These are phyloP conservation scores for Bombyx mandarina DNA, from an alignment of 1,140 invertebrate species.

Conservation along the genomic window DNA sequence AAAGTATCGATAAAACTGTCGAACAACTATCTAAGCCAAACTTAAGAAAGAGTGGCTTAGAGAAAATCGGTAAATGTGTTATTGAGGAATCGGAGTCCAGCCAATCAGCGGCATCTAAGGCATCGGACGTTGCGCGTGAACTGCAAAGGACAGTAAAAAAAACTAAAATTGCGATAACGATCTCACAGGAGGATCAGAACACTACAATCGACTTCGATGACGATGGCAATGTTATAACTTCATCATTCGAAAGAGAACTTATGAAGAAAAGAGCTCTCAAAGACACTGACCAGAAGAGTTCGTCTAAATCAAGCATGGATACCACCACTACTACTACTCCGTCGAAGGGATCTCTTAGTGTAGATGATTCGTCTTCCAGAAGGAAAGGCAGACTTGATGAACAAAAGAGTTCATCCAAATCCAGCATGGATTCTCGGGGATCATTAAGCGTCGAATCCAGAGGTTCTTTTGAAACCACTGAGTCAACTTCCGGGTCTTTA, in stretches of 20 bases:
- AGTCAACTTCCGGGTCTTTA: constrained; percentile 81
- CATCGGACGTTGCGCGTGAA: constrained; percentile 43
- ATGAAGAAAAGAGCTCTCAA: constrained; percentile 59
- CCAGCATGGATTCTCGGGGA: constrained; percentile 74
- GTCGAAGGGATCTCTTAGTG: constrained; percentile 66
- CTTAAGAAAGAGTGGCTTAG: constrained; percentile 47
- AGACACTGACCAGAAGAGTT: constrained; percentile 65
- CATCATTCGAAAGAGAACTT: constrained; percentile 52
- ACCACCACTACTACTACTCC: constrained; percentile 61
- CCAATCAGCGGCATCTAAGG: constrained; percentile 60
- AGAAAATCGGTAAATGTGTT: constrained; percentile 63
- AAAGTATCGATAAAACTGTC: constrained; percentile 67
- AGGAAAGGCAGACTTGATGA: constrained; percentile 62
- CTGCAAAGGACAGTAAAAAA: constrained; percentile 47
- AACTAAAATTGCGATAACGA: constrained; percentile 68
- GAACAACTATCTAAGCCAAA: constrained; percentile 52
- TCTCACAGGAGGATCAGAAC: constrained; percentile 69
- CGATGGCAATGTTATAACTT: constrained; percentile 60
- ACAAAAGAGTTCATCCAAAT: constrained; percentile 73
- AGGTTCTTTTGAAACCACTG: constrained; percentile 78
- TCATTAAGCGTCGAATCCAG: constrained; percentile 76
- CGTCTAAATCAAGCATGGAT: constrained; percentile 65
- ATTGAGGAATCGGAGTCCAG: constrained; percentile 68
- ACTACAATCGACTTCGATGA: constrained; percentile 68
- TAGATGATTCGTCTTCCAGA: constrained; percentile 64